These are phyloP conservation scores for Hydrocynus forskahlii DNA, from an alignment of 2,797 vertebrate species.

Conservation along the genomic window DNA sequence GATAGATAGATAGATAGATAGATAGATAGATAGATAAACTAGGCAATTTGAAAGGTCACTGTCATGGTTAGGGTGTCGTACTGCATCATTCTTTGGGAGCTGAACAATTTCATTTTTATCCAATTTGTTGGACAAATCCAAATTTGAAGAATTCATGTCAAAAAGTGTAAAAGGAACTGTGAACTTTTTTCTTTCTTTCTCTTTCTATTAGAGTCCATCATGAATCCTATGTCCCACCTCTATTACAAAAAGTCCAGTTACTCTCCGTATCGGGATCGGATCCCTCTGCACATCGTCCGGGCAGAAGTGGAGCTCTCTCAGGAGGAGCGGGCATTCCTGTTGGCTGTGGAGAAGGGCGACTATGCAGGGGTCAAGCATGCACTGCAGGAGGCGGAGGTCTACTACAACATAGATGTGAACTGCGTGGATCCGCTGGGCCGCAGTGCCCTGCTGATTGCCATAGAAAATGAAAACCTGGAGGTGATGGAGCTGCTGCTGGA, in stretches of 20 bases:
- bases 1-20: too few relatives aligned
- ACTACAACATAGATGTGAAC: slow-evolving; percentile 97
- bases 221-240: slow-evolving; percentile 84
- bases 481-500: slow-evolving; percentile 94
- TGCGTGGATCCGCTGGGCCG: slow-evolving; percentile 95
- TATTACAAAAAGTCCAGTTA: slow-evolving; percentile 97
- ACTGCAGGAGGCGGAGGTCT: slow-evolving; percentile 91
- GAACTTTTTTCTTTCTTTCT: slow-evolving; percentile 4
- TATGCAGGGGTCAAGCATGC: slow-evolving; percentile 94
- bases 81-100: too few relatives aligned
- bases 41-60: too few relatives aligned
- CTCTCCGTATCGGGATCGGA: slow-evolving; percentile 93
- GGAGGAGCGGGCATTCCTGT: slow-evolving; percentile 93
- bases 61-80: too few relatives aligned
- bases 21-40: too few relatives aligned
- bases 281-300: slow-evolving; percentile 92
- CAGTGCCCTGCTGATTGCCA: slow-evolving; percentile 93
- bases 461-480: slow-evolving; percentile 96
- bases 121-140: too few relatives aligned
- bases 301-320: slow-evolving; percentile 92
- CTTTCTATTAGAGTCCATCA: slow-evolving; percentile 53
- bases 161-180: too few relatives aligned
- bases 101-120: too few relatives aligned
- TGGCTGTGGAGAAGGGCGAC: slow-evolving; percentile 94
- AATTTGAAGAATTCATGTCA: too few relatives aligned